Evolutionary conservation across 1,140 invertebrate genomes (phyloP), one percentile per base, ranked within the genome.

Genomic region (Elysia chlorotica): DNA sequence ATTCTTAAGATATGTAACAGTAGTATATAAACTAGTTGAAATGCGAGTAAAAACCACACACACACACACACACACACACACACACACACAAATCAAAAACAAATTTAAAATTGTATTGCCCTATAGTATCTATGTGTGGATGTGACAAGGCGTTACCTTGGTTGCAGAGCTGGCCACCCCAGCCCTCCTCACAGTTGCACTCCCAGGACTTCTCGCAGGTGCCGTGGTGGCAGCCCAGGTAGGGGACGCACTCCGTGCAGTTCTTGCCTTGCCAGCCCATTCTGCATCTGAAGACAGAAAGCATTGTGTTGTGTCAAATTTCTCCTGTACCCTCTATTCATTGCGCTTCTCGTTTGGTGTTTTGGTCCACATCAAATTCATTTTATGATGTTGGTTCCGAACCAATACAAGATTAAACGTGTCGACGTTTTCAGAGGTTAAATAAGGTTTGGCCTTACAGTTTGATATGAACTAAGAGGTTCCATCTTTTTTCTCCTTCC

Each of bases 101-200:
- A 48, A 48, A 14, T 14, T 10, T n/a, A n/a, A 48, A 48, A 48
- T 14, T 48, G n/a, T 48, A 48, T 14, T 14, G n/a, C 41, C n/a
- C n/a, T 48, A 48, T 48, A 48, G 30, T 19, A 6, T 2, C 0
- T 33, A 31, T 1, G 1, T 3, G 25, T 35, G 37, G 14, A 41
- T 30, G 36, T 36, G 25, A 73, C 33, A 74, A 75, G n/a, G n/a
- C n/a, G n/a, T 84, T 86, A 90, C 88, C 88, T 87, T 88, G 87
- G 79, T 90, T 90, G 82, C 90, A 91, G 80, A 89, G 89, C 14
- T 89, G 85, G 54, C 90, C 90, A 23, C 88, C 96, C 96, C 90
- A 90, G 3, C 90, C 90, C 76, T 89, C 87, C 35, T 87, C 78
- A 79, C 90, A 91, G 72, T 87, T 88, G 81, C 90, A 91, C 74